Percentiles rank a stretch among this genome's conserved stretches.
Conservation (phyloP, 2,113 vertebrate genomes). For the Ibidorhyncha struthersii region DNA sequence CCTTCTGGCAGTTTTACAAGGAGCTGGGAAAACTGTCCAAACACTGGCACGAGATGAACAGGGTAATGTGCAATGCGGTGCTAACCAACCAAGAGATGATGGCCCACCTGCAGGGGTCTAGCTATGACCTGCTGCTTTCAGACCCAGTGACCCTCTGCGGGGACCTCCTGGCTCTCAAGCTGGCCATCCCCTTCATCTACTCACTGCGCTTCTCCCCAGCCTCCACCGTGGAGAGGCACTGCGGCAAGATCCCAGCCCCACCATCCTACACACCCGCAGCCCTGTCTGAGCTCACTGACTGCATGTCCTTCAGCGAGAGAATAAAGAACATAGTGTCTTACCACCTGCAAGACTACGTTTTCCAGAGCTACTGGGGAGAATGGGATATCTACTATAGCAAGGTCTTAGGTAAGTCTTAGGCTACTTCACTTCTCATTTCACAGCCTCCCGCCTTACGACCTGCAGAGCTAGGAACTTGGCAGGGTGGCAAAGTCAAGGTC, state of each 20-base stretch:
- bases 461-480: neutral
- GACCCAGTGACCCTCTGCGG: conserved; percentile 73
- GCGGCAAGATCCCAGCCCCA: conserved; percentile 74
- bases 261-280: conserved; percentile 66
- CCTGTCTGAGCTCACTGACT: conserved; percentile 78
- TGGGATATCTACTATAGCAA: conserved; percentile 77
- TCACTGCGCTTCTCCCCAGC: conserved; percentile 74
- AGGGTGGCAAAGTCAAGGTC: neutral
- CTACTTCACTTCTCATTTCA: neutral
- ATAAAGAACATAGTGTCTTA: conserved; percentile 76
- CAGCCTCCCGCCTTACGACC: neutral
- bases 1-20: conserved; percentile 71
- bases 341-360: conserved; percentile 71
- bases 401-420: conserved; percentile 72
- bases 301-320: conserved; percentile 74
- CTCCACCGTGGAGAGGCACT: conserved; percentile 75
- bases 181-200: conserved; percentile 75
- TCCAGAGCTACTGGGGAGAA: conserved; percentile 70
- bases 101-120: conserved; percentile 49
- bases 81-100: conserved; percentile 67
- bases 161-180: conserved; percentile 74
- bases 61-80: conserved; percentile 63
- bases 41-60: conserved; percentile 21
- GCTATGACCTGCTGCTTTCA: conserved; percentile 71
- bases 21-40: conserved; percentile 54